phyloP scores from a whole-genome alignment of 2,888 invertebrate species.

The Bruchidius siliquastri region DNA sequence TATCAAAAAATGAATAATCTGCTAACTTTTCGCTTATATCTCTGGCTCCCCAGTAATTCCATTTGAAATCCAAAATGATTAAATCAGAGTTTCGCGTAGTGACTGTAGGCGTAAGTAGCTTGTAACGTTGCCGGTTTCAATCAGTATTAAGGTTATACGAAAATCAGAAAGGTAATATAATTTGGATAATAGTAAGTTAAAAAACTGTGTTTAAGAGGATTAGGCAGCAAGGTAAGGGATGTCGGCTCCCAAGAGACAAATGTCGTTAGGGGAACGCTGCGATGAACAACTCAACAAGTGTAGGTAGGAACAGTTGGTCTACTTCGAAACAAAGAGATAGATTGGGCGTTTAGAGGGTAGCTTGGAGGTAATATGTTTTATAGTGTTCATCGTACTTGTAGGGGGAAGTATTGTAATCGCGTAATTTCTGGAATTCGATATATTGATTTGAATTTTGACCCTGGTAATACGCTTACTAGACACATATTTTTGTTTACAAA shows the following conservation, averaged over 20 bases:
- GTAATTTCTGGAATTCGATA: no score
- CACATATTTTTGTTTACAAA: no score
- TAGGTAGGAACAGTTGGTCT: neutral
- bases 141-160: slow-evolving; percentile 26
- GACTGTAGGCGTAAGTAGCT: slow-evolving; percentile 14
- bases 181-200: slow-evolving; percentile 36
- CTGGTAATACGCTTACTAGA: no score
- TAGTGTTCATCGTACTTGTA: no score
- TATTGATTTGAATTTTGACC: no score
- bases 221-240: slow-evolving; percentile 30
- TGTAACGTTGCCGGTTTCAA: slow-evolving; percentile 21
- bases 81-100: slow-evolving; percentile 6
- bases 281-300: neutral
- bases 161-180: slow-evolving; percentile 35
- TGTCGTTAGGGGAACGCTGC: neutral
- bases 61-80: slow-evolving; percentile 4
- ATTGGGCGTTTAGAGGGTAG: no score
- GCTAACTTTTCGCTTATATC: slow-evolving; percentile 9
- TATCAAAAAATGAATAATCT: no score
- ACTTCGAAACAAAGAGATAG: neutral
- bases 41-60: slow-evolving; percentile 4
- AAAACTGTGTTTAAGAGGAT: slow-evolving; percentile 38
- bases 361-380: no score
- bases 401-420: no score
- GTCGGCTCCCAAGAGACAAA: slow-evolving; percentile 27